Evolutionary conservation across 1,140 invertebrate species (phyloP).

Genomic region (Ooceraea biroi): DNA sequence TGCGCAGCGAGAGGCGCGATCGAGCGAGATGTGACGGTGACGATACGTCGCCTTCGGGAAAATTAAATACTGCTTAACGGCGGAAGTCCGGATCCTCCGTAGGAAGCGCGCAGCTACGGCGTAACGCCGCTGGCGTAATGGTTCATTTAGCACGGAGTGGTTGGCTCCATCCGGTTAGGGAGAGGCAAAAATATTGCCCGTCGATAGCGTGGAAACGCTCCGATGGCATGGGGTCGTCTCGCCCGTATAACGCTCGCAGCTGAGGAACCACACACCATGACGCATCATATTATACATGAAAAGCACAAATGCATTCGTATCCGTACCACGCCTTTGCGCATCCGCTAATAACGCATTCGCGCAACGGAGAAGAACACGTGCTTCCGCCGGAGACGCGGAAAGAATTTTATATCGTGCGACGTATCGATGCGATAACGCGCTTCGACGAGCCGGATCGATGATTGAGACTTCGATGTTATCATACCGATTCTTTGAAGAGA

Average conservation of each 20-base stretch:
- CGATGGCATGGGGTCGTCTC: constrained; percentile 54
- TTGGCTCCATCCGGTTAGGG: constrained; percentile 72
- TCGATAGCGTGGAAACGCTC: constrained; percentile 65
- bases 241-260: constrained; percentile 46
- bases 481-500: background rate
- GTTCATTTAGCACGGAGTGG: constrained; percentile 71
- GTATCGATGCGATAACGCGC: too few relatives aligned
- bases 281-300: background rate
- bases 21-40: too few relatives aligned
- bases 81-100: constrained; percentile 70
- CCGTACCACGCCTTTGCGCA: constrained; percentile 15
- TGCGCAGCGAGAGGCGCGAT: background rate
- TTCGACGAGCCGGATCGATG: too few relatives aligned
- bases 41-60: constrained; percentile 22
- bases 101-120: constrained; percentile 60
- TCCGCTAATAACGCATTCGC: constrained; percentile 47
- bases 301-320: constrained; percentile 24
- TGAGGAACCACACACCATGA: constrained; percentile 16
- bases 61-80: constrained; percentile 71
- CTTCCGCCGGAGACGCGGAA: background rate
- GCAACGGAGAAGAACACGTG: background rate
- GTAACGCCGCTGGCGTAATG: constrained; percentile 68
- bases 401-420: background rate
- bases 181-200: constrained; percentile 72
- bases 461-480: too few relatives aligned